Evolutionary conservation across 2,888 invertebrate species (phyloP).

Genomic region (Celastrina argiolus): DNA sequence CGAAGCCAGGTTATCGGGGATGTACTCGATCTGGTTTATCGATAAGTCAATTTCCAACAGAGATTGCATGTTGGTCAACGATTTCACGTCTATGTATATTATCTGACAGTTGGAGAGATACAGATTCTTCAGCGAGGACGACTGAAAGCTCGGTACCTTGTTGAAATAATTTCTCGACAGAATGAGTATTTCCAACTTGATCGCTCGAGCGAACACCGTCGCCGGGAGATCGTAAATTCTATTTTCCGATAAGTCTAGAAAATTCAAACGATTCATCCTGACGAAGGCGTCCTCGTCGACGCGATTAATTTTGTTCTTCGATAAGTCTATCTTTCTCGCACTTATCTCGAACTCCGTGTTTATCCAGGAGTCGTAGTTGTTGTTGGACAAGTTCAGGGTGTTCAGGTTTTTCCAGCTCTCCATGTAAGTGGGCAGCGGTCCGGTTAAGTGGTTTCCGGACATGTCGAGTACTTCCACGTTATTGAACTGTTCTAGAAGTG

Average conservation of each 20-base stretch:
- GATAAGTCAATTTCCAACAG: slow-evolving; percentile 80
- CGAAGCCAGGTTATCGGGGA: slow-evolving; percentile 79
- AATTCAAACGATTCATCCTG: slow-evolving; percentile 71
- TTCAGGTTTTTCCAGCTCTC: slow-evolving; percentile 69
- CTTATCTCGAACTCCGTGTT: slow-evolving; percentile 46
- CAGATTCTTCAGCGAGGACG: slow-evolving; percentile 75
- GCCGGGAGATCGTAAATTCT: slow-evolving; percentile 77
- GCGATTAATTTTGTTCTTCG: slow-evolving; percentile 80
- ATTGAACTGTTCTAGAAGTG: slow-evolving; percentile 63
- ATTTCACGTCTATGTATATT: slow-evolving; percentile 63
- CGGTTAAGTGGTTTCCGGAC: slow-evolving; percentile 71
- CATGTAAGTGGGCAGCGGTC: slow-evolving; percentile 63
- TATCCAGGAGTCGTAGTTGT: slow-evolving; percentile 65
- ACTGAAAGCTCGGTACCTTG: slow-evolving; percentile 75
- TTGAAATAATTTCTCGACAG: slow-evolving; percentile 82
- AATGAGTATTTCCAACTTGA: slow-evolving; percentile 77
- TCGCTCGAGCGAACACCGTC: slow-evolving; percentile 75
- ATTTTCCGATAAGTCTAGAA: slow-evolving; percentile 83
- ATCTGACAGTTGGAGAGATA: slow-evolving; percentile 83
- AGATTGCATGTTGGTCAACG: slow-evolving; percentile 75
- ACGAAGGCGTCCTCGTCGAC: slow-evolving; percentile 80
- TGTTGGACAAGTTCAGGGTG: slow-evolving; percentile 78
- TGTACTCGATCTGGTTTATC: slow-evolving; percentile 79
- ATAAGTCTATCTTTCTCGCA: slow-evolving; percentile 79
- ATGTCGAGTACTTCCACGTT: slow-evolving; percentile 69